These are phyloP conservation scores for Synanthedon myopaeformis DNA, from an alignment of 2,888 invertebrate genomes.

Conservation along the genomic window DNA sequence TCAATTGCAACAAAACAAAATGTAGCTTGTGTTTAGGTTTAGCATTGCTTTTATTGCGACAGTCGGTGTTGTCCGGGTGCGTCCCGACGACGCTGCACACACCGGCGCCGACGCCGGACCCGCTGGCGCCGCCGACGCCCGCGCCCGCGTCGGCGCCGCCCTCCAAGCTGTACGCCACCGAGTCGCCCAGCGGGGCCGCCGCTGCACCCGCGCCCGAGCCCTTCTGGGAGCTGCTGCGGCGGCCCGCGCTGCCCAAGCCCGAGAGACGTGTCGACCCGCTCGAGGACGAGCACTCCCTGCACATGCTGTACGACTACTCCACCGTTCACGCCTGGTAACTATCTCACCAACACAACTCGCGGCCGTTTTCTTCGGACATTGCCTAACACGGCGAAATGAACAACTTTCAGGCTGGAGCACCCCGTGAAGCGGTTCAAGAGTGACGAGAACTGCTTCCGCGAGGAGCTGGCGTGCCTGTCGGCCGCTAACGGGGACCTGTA, in stretches of 20 bases:
- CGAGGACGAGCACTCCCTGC: slow-evolving; percentile 83
- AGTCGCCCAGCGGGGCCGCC: slow-evolving; percentile 22
- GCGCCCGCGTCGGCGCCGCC: slow-evolving; percentile 51
- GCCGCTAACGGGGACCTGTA: slow-evolving; percentile 63
- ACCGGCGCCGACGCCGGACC: slow-evolving; percentile 64
- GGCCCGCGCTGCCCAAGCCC: slow-evolving; percentile 82
- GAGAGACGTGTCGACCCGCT: slow-evolving; percentile 83
- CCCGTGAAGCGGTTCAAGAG: slow-evolving; percentile 90
- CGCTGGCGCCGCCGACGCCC: slow-evolving; percentile 58
- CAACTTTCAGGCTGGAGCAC: slow-evolving; percentile 79
- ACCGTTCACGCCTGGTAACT: slow-evolving; percentile 85
- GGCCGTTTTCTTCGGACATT: too few species aligned
- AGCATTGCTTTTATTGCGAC: not conserved
- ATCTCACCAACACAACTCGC: not conserved
- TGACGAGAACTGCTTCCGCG: slow-evolving; percentile 48
- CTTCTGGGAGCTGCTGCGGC: slow-evolving; percentile 65
- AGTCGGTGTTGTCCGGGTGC: slow-evolving; percentile 17
- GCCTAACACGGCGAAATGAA: not conserved
- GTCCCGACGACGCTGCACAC: slow-evolving; percentile 61
- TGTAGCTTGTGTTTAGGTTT: too few species aligned
- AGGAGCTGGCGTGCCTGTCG: slow-evolving; percentile 43
- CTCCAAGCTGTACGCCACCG: slow-evolving; percentile 35
- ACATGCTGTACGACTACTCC: slow-evolving; percentile 90
- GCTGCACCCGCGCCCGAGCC: slow-evolving; percentile 6
- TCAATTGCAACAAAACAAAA: too few species aligned